phyloP scores from a whole-genome alignment of 2,888 invertebrate genomes.

The Meloe dianella region DNA sequence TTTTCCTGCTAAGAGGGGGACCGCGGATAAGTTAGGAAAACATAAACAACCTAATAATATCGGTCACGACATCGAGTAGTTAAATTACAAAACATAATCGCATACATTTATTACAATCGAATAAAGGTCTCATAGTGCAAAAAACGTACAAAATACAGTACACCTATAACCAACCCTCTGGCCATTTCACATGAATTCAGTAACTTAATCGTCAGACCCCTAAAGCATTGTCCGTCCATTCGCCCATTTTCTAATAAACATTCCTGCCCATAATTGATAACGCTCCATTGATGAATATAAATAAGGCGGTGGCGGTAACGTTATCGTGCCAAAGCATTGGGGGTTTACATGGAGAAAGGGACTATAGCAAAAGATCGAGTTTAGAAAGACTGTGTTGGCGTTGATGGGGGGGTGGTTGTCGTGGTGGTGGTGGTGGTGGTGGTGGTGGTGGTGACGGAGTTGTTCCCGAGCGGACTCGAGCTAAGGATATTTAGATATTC shows the following conservation, averaged over 20 bases:
- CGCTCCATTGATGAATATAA: constrained; percentile 60
- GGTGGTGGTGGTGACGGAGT: constrained; percentile 42
- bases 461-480: constrained; percentile 49
- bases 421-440: background rate
- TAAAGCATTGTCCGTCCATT: constrained; percentile 20
- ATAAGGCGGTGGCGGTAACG: constrained; percentile 55
- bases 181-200: background rate
- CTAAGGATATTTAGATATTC: constrained; percentile 61
- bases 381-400: background rate
- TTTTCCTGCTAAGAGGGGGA: constrained; percentile 1
- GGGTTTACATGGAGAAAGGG: constrained; percentile 28
- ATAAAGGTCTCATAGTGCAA: constrained; percentile 6
- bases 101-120: constrained; percentile 15
- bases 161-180: background rate
- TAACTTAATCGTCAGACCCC: background rate
- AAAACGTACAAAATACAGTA: background rate
- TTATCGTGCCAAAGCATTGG: constrained; percentile 57
- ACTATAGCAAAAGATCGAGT: background rate
- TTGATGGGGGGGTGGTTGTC: constrained; percentile 13
- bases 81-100: constrained; percentile 27
- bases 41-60: constrained; percentile 26
- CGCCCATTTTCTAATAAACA: constrained; percentile 52
- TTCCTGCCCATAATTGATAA: constrained; percentile 60
- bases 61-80: constrained; percentile 26
- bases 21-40: constrained; percentile 6